phyloP scores from a whole-genome alignment of 1,140 invertebrate genomes.

The Teleopsis dalmanni region DNA sequence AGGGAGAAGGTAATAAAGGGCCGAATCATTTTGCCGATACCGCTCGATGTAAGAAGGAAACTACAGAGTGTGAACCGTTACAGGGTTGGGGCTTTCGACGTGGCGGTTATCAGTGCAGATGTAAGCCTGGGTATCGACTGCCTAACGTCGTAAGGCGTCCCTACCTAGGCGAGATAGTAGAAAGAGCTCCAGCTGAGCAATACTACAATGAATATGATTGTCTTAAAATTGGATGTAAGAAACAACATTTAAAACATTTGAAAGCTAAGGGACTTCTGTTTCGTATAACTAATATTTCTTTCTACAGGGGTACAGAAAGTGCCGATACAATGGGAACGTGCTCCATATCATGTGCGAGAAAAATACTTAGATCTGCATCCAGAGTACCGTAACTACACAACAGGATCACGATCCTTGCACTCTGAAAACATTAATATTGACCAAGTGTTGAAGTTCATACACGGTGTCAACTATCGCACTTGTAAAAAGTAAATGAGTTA shows the following conservation, averaged over 20 bases:
- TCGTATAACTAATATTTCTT: not conserved
- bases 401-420: slow-evolving; percentile 55
- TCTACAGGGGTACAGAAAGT: slow-evolving; percentile 71
- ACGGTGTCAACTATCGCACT: slow-evolving; percentile 61
- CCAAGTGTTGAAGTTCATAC: slow-evolving; percentile 67
- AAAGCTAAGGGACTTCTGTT: not conserved
- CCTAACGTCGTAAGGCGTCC: slow-evolving; percentile 80
- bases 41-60: slow-evolving; percentile 83
- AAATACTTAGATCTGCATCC: slow-evolving; percentile 65
- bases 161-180: slow-evolving; percentile 87
- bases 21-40: slow-evolving; percentile 88
- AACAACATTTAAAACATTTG: too few species aligned
- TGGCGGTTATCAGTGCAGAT: slow-evolving; percentile 93
- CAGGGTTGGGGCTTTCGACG: slow-evolving; percentile 92
- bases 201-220: slow-evolving; percentile 92
- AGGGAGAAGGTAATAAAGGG: slow-evolving; percentile 75
- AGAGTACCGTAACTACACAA: slow-evolving; percentile 63
- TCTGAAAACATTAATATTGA: slow-evolving; percentile 65
- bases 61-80: slow-evolving; percentile 95
- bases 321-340: slow-evolving; percentile 68
- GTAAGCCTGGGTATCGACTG: slow-evolving; percentile 79
- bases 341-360: slow-evolving; percentile 58
- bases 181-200: slow-evolving; percentile 83
- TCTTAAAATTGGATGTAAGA: slow-evolving; percentile 83
- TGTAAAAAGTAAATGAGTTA: slow-evolving; percentile 51